A percentile compares a stretch with the other conserved stretches of the same genome.
Evolutionary conservation across 2,113 vertebrate species (phyloP).

Genomic region (Kryptolebias marmoratus): DNA sequence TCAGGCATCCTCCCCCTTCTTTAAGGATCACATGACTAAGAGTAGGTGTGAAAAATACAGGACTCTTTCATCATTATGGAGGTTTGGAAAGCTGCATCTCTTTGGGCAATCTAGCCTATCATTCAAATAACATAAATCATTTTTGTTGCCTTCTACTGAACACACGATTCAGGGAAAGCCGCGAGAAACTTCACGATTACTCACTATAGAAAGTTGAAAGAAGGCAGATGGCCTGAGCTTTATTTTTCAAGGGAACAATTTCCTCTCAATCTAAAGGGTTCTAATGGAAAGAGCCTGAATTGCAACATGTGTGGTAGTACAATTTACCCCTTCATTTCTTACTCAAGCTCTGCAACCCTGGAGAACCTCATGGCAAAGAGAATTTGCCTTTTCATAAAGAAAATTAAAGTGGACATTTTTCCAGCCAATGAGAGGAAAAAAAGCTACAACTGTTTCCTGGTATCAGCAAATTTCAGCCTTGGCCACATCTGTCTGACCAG

Average conservation of each 20-base stretch:
- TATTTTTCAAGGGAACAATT: conserved; percentile 77
- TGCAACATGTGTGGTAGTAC: conserved; percentile 77
- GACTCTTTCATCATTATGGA: conserved; percentile 19
- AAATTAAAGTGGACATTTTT: conserved; percentile 67
- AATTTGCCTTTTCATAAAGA: conserved; percentile 58
- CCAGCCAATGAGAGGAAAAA: conserved; percentile 47
- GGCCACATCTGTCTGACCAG: conserved; percentile 54
- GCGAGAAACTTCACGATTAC: conserved; percentile 52
- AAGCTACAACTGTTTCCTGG: conserved; percentile 49
- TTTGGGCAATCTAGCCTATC: conserved; percentile 30
- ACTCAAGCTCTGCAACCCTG: conserved; percentile 58
- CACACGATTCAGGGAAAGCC: conserved; percentile 47
- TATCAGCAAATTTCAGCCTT: conserved; percentile 34
- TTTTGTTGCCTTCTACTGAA: conserved; percentile 59
- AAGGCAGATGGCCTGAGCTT: conserved; percentile 74
- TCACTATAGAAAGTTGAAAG: conserved; percentile 65
- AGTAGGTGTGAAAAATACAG: conserved; percentile 20
- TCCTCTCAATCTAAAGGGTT: conserved; percentile 65
- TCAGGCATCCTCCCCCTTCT: conserved; percentile 46
- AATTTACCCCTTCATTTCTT: conserved; percentile 64
- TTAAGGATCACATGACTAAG: conserved; percentile 43
- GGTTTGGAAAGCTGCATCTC: conserved; percentile 31
- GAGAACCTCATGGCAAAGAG: conserved; percentile 43
- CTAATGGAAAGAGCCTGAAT: conserved; percentile 75
- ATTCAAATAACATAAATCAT: conserved; percentile 54